Conservation (phyloP, 2,888 invertebrate genomes). For the Melanostoma mellinum region DNA sequence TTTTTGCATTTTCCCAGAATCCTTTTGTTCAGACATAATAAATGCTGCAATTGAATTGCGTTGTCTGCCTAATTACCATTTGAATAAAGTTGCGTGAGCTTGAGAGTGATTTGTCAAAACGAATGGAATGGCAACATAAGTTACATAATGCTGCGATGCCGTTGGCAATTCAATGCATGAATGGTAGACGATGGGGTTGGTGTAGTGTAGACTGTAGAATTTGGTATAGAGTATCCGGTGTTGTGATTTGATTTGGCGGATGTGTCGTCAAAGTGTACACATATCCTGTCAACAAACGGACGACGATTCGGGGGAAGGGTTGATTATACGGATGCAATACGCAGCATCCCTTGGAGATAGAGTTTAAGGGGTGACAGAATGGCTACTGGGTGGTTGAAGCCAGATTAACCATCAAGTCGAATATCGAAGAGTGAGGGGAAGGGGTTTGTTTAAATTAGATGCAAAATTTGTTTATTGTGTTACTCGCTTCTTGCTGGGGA, state of each 20-base stretch:
- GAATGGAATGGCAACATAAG: conserved; percentile 38
- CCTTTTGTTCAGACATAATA: conserved; percentile 9
- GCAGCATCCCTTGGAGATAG: background rate
- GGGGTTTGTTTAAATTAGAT: conserved; percentile 47
- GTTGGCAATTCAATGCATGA: conserved; percentile 2
- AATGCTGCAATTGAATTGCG: conserved; percentile 34
- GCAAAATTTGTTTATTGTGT: conserved; percentile 55
- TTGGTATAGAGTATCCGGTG: conserved; percentile 16
- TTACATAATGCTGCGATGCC: conserved; percentile 16
- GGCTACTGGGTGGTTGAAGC: conserved; percentile 1
- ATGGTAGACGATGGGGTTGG: background rate
- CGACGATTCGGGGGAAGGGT: conserved; percentile 39
- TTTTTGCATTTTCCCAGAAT: conserved; percentile 2
- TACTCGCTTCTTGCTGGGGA: conserved; percentile 3
- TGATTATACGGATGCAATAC: conserved; percentile 42
- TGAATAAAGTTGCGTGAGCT: conserved; percentile 42
- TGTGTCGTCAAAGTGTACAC: conserved; percentile 38
- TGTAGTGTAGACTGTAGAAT: background rate
- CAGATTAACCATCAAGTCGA: background rate
- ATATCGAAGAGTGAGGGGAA: background rate
- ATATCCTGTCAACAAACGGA: conserved; percentile 31
- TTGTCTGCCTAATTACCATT: conserved; percentile 54
- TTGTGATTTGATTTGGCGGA: conserved; percentile 32
- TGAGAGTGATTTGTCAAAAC: conserved; percentile 32
- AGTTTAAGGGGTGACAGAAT: background rate